A percentile compares a stretch with the other conserved stretches of the same genome.
These are phyloP conservation scores for Lucilia cuprina DNA, from an alignment of 1,140 invertebrate species.

Conservation along the genomic window DNA sequence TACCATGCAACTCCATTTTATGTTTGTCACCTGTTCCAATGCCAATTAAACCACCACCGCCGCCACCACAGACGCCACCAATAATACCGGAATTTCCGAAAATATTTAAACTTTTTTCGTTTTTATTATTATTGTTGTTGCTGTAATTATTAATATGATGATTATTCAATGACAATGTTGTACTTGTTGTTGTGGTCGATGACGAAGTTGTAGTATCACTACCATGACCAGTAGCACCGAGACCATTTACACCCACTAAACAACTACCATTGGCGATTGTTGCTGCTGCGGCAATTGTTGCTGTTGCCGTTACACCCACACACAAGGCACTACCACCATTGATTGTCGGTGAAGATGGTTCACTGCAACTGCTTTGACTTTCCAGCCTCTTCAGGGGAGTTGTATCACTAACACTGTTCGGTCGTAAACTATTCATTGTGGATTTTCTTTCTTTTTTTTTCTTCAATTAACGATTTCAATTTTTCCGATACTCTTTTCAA, in stretches of 20 bases:
- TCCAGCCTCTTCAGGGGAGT: constrained; percentile 56
- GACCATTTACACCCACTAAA: constrained; percentile 17
- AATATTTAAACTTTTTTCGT: constrained; percentile 44
- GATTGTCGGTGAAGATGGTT: constrained; percentile 49
- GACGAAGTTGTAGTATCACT: constrained; percentile 15
- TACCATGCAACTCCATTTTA: constrained; percentile 29
- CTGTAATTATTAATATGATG: background rate
- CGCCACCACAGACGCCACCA: background rate
- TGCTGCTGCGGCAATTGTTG: background rate
- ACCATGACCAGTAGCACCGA: background rate
- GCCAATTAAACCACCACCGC: background rate
- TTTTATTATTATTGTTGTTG: constrained; percentile 53
- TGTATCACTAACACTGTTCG: constrained; percentile 51
- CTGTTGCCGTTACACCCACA: constrained; percentile 33
- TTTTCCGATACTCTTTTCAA: too few relatives aligned
- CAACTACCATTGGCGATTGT: background rate
- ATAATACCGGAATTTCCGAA: constrained; percentile 9
- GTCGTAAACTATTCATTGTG: constrained; percentile 51
- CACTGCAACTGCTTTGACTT: constrained; percentile 55
- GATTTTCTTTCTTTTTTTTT: background rate
- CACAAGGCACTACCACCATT: background rate
- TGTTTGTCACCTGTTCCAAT: background rate
- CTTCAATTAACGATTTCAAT: too few relatives aligned
- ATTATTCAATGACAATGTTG: constrained; percentile 18
- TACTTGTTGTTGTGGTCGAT: constrained; percentile 28